A percentile compares a stretch with the other conserved stretches of the same genome.
Conservation (phyloP, 2,113 vertebrate species). For the Notarius lentiginosus region DNA sequence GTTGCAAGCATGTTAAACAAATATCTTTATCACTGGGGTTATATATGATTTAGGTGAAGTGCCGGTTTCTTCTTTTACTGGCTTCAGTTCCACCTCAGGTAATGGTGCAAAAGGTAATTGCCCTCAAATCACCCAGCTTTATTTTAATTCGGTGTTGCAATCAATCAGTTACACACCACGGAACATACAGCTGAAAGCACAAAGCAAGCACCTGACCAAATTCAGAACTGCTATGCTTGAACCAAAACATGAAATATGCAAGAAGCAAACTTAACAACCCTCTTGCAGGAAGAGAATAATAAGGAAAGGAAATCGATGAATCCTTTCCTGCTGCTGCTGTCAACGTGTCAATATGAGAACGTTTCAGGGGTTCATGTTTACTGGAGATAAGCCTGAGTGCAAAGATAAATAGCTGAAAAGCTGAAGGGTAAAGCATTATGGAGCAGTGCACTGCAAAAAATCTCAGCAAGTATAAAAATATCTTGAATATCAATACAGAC, state of each 20-base stretch:
- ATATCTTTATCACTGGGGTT: not conserved
- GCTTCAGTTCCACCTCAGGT: not conserved
- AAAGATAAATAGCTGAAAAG: not conserved
- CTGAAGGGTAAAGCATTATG: not conserved
- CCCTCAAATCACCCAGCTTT: not conserved
- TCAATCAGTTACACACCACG: not conserved
- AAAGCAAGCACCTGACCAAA: not conserved
- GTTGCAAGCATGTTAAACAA: too few relatives aligned
- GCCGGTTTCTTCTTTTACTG: not conserved
- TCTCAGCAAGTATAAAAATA: not conserved
- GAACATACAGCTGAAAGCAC: not conserved
- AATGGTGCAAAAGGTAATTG: not conserved
- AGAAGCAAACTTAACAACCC: not conserved
- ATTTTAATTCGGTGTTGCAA: not conserved
- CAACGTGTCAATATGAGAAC: not conserved
- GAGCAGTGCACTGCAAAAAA: not conserved
- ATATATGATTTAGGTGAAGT: not conserved
- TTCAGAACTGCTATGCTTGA: not conserved
- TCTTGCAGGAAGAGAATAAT: not conserved
- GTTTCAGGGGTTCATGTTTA: not conserved
- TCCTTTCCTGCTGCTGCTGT: not conserved
- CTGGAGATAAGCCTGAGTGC: not conserved
- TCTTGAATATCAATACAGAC: not conserved
- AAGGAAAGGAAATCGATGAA: not conserved
- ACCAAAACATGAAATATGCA: conserved; percentile 5